phyloP scores from a whole-genome alignment of 2,888 invertebrate species.

The Stenichneumon culpator region DNA sequence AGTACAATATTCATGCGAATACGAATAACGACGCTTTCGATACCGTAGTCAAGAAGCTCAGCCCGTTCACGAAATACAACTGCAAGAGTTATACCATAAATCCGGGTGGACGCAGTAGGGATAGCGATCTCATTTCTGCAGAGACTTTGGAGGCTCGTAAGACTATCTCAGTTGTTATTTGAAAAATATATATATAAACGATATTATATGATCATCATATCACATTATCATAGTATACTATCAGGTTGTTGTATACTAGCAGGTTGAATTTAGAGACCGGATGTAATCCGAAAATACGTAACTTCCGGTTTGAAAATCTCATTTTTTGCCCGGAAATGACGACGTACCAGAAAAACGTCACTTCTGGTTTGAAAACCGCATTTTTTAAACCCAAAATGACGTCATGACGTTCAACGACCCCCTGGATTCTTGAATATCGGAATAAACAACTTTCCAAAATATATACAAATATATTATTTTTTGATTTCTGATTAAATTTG shows the following conservation, averaged over 20 bases:
- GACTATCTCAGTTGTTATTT: constrained; percentile 12
- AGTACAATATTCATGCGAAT: constrained; percentile 37
- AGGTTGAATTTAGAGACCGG: too few relatives aligned
- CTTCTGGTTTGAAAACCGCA: too few relatives aligned
- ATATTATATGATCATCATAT: background rate
- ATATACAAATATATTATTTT: too few relatives aligned
- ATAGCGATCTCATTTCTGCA: constrained; percentile 67
- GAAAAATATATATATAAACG: background rate
- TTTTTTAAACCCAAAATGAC: too few relatives aligned
- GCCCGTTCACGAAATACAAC: constrained; percentile 77
- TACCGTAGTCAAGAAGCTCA: constrained; percentile 71
- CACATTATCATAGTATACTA: too few relatives aligned
- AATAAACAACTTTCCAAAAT: constrained; percentile 39
- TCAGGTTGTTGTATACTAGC: too few relatives aligned
- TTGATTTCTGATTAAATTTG: background rate
- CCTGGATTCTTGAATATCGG: constrained; percentile 60
- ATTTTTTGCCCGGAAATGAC: too few relatives aligned
- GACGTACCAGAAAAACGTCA: too few relatives aligned
- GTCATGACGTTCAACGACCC: too few relatives aligned
- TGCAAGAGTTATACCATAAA: constrained; percentile 74
- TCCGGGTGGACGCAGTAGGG: constrained; percentile 72
- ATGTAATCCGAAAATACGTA: too few relatives aligned
- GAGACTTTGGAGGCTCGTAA: constrained; percentile 77
- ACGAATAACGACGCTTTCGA: constrained; percentile 52
- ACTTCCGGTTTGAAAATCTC: too few relatives aligned